A percentile compares a stretch with the other conserved stretches of the same genome.
Evolutionary conservation across 2,888 invertebrate genomes (phyloP).

Genomic region (Tachina lurida): DNA sequence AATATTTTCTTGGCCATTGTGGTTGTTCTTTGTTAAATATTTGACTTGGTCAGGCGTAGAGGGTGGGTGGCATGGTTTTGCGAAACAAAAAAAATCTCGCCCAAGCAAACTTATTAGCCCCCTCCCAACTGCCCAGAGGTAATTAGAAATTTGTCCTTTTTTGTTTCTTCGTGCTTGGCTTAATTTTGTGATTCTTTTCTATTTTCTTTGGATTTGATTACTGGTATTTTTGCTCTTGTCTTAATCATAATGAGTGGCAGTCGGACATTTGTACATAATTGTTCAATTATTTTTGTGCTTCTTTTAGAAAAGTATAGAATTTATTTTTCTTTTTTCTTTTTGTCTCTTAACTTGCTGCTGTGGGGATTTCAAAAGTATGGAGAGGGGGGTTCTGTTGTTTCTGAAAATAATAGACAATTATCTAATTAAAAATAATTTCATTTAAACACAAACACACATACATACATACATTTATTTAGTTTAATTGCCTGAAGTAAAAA

Average conservation of each 20-base stretch:
- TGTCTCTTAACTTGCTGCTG: slow-evolving; percentile 18
- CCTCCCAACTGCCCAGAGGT: slow-evolving; percentile 80
- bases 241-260: slow-evolving; percentile 80
- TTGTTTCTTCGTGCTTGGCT: slow-evolving; percentile 69
- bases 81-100: slow-evolving; percentile 63
- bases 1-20: slow-evolving; percentile 60
- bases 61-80: not conserved
- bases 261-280: slow-evolving; percentile 81
- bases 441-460: not conserved
- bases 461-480: slow-evolving; percentile 8
- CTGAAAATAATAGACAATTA: slow-evolving; percentile 67
- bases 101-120: slow-evolving; percentile 75
- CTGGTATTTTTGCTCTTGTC: slow-evolving; percentile 62
- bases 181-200: slow-evolving; percentile 68
- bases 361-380: slow-evolving; percentile 19
- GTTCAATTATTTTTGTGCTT: slow-evolving; percentile 79
- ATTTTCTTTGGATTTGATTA: slow-evolving; percentile 28
- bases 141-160: slow-evolving; percentile 81
- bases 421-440: slow-evolving; percentile 64
- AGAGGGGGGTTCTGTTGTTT: slow-evolving; percentile 21
- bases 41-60: slow-evolving; percentile 3
- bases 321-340: slow-evolving; percentile 23
- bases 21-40: slow-evolving; percentile 54
- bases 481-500: slow-evolving; percentile 32
- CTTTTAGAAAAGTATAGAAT: slow-evolving; percentile 47